These are phyloP conservation scores for Aphelenchoides avenae DNA, from an alignment of 1,140 invertebrate species.

Conservation along the genomic window DNA sequence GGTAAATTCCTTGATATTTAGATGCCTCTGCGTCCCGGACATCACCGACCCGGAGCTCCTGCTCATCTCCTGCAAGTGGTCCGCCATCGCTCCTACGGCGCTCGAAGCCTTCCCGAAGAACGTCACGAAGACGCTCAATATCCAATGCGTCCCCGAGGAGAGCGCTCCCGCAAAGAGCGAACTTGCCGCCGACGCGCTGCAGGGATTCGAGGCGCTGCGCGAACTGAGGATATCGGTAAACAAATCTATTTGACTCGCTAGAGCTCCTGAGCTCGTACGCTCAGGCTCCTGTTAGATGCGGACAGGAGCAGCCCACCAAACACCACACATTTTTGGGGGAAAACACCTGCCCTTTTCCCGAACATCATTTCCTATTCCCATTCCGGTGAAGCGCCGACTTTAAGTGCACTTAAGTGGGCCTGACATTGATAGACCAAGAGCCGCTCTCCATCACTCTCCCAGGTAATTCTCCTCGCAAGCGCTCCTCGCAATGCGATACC, in stretches of 20 bases:
- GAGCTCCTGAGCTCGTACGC: neutral
- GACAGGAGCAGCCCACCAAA: no score
- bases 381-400: neutral
- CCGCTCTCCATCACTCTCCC: no score
- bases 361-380: conserved; percentile 2
- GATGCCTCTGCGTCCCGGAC: conserved; percentile 37
- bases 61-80: conserved; percentile 30
- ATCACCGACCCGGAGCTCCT: conserved; percentile 19
- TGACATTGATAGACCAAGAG: neutral
- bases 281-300: neutral
- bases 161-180: neutral
- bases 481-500: no score
- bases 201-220: conserved; percentile 26
- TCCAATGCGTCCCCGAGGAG: conserved; percentile 20
- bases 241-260: neutral
- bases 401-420: neutral
- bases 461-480: no score
- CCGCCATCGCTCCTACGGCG: conserved; percentile 5
- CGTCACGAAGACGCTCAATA: conserved; percentile 33
- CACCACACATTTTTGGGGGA: no score
- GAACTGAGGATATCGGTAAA: conserved; percentile 34
- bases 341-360: conserved; percentile 2
- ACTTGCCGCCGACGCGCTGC: conserved; percentile 16
- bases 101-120: conserved; percentile 27
- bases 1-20: neutral